Evolutionary conservation across 2,888 invertebrate species (phyloP).

Genomic region (Catocala sponsa): DNA sequence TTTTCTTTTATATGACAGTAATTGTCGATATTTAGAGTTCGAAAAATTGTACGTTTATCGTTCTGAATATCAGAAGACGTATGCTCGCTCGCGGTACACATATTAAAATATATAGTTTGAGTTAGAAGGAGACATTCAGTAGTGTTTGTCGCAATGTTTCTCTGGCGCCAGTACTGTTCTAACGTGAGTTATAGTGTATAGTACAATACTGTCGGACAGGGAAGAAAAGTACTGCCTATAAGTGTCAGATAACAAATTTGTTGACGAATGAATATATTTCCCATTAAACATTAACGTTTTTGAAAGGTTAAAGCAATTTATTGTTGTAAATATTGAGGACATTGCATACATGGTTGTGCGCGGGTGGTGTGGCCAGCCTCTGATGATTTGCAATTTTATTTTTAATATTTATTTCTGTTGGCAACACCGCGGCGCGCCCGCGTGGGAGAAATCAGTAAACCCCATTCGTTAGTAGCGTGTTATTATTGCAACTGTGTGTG

Average conservation of each 20-base stretch:
- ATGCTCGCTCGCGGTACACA: no score
- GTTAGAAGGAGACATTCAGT: no score
- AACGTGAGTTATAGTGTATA: no score
- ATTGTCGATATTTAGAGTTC: no score
- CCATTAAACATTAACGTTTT: conserved; percentile 43
- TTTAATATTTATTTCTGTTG: conserved; percentile 14
- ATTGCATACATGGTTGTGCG: conserved; percentile 46
- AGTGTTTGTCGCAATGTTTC: no score
- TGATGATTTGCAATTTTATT: conserved; percentile 14
- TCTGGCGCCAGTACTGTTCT: no score
- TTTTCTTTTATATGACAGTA: no score
- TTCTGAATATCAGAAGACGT: no score
- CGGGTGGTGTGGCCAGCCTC: conserved; percentile 35
- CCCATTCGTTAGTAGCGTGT: conserved; percentile 72
- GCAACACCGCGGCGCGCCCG: conserved; percentile 30
- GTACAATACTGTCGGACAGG: no score
- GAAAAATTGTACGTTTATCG: no score
- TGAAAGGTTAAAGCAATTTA: conserved; percentile 61
- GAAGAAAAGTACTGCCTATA: not conserved
- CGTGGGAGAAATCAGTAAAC: conserved; percentile 65
- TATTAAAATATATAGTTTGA: no score
- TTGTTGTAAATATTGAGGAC: conserved; percentile 71
- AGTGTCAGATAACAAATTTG: conserved; percentile 27
- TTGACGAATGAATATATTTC: conserved; percentile 57
- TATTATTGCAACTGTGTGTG: conserved; percentile 45